These are phyloP conservation scores for Micrasema longulum DNA, from an alignment of 1,140 invertebrate genomes.

Conservation along the genomic window DNA sequence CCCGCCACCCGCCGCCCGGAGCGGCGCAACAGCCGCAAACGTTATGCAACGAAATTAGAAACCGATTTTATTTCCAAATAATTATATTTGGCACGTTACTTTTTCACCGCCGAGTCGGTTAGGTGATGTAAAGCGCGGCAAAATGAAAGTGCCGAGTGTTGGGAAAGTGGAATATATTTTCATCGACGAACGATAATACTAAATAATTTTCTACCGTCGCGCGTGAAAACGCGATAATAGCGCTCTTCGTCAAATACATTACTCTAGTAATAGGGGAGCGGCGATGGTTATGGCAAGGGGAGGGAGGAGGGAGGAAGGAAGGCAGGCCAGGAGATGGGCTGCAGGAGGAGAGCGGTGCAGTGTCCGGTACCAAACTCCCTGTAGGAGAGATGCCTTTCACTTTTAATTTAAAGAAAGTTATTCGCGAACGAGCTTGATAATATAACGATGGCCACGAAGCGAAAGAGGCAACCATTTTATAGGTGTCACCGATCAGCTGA, in stretches of 20 bases:
- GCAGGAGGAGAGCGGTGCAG: too few relatives aligned
- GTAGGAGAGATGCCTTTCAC: background rate
- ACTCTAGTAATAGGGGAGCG: background rate
- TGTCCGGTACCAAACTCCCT: too few relatives aligned
- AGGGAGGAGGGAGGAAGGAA: too few relatives aligned
- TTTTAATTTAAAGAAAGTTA: constrained; percentile 10
- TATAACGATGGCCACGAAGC: too few relatives aligned
- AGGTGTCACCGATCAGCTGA: too few relatives aligned
- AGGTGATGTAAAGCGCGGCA: constrained; percentile 17
- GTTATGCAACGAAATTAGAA: constrained; percentile 37
- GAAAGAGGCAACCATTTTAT: too few relatives aligned
- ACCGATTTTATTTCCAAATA: constrained; percentile 31
- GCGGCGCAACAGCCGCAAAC: background rate
- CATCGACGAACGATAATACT: constrained; percentile 8
- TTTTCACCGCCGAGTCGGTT: constrained; percentile 21
- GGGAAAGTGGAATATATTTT: constrained; percentile 31
- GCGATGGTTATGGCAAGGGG: too few relatives aligned
- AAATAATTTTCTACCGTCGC: too few relatives aligned
- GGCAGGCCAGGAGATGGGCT: too few relatives aligned
- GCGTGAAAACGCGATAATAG: background rate
- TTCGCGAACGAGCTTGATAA: background rate
- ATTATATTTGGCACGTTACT: constrained; percentile 26
- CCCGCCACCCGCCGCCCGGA: background rate
- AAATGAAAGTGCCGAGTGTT: constrained; percentile 36
- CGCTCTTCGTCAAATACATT: background rate